Base-by-base conservation (phyloP, 1,140 invertebrate genomes). In the Drosophila subobscura region DNA sequence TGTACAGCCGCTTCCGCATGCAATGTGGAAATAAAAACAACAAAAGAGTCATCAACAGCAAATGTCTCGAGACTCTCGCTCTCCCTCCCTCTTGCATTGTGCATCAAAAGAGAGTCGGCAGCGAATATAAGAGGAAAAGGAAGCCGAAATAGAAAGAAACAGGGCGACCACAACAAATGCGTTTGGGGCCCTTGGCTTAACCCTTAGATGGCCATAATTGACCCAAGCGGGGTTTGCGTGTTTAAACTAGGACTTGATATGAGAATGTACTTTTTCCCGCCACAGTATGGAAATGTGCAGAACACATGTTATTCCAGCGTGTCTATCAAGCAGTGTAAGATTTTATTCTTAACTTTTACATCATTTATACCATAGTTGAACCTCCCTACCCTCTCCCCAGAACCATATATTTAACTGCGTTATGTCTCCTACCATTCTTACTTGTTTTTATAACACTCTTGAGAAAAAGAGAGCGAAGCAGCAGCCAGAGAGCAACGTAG, bases 1-100 rank as follows among this genome's bases (percentile, higher is more conserved):
- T 37, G 33, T 12, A 37, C 33, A 55, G 58, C 53, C 41, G 51
- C 83, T 88, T 89, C 84, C 83, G 83, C 84, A 88, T 84, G 78
- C 79, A 84, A 78, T 37, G 85, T 89, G 64, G 29, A 68, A 76
- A 68, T 63, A 83, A 54, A 41, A 53, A 33, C 23, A 75, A 58
- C 33, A 51, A 52, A 53, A 53, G 33, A 64, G 37, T 27, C 53
- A 47, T 67, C 46, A 42, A 51, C 37, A 50, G 5, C 50, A 72
- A 55, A 29, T 40, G 41, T 25, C n/a, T 23, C 16, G 55, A 33
- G 23, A 37, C 33, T 37, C 33, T 47, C 55, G 12, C 29, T 29
- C 46, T 27, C 45, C 37, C 46, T 27, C 45, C 40, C 44, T 46
- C 55, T 58, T 49, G 41, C 53, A 37, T 23, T 42, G 53, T 55